Evolutionary conservation across 1,140 invertebrate genomes (phyloP).

Genomic region (Saxidomus purpurata): DNA sequence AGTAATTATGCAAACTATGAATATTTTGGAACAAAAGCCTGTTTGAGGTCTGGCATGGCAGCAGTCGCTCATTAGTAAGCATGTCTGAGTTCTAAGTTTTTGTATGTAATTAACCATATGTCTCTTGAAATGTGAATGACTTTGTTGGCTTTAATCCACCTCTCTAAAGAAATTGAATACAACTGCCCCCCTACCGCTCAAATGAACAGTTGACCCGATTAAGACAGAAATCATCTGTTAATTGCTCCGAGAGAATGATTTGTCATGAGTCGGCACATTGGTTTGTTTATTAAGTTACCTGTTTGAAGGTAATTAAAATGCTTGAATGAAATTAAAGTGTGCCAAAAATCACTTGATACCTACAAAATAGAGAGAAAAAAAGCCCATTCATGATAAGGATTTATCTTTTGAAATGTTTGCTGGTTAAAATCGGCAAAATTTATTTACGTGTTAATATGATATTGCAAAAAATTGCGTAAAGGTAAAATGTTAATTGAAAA

Average conservation of each 20-base stretch:
- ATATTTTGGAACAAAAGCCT: too few species aligned
- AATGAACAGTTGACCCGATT: background rate
- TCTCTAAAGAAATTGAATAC: conserved; percentile 27
- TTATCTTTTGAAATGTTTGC: background rate
- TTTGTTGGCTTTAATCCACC: conserved; percentile 6
- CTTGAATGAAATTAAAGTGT: conserved; percentile 31
- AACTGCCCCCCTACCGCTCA: background rate
- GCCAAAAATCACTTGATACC: conserved; percentile 34
- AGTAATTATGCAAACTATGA: too few species aligned
- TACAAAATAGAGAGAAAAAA: background rate
- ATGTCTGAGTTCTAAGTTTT: background rate
- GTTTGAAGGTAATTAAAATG: conserved; percentile 30
- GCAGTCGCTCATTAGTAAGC: background rate
- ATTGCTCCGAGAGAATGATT: conserved; percentile 8
- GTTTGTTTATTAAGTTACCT: background rate
- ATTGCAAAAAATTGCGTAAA: background rate
- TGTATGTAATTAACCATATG: background rate
- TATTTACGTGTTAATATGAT: background rate
- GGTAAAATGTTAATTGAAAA: background rate
- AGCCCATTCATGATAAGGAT: conserved; percentile 7
- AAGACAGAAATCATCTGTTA: background rate
- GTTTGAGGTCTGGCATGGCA: background rate
- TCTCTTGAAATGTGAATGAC: conserved; percentile 8
- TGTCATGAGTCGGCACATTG: conserved; percentile 35
- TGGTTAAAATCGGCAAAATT: background rate